phyloP scores from a whole-genome alignment of 2,797 vertebrate genomes.

The Sebastes ruberrimus region DNA sequence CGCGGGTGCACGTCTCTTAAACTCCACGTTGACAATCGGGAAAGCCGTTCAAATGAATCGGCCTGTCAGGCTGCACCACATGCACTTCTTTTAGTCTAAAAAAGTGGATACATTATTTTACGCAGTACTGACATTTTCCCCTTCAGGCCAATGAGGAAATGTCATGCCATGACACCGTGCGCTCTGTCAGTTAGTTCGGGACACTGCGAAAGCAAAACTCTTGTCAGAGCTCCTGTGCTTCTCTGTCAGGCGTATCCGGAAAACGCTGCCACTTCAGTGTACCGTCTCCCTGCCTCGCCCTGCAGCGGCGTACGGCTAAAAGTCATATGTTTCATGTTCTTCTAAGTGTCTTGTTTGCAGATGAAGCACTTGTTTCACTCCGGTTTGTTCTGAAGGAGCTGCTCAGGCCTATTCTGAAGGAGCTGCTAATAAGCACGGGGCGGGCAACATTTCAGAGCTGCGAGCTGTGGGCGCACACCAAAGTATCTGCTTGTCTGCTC shows the following conservation, averaged over 20 bases:
- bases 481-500: conserved; percentile 58
- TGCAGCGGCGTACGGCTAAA: background rate
- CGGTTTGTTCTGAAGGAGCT: background rate
- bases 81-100: conserved; percentile 29
- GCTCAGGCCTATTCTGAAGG: background rate
- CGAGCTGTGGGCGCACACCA: conserved; percentile 17
- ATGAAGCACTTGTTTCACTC: conserved; percentile 3
- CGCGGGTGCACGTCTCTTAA: background rate
- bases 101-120: conserved; percentile 25
- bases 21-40: conserved; percentile 24
- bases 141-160: conserved; percentile 41
- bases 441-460: conserved; percentile 27
- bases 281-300: background rate
- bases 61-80: conserved; percentile 49
- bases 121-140: conserved; percentile 45
- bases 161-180: conserved; percentile 44
- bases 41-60: conserved; percentile 26
- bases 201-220: conserved; percentile 42
- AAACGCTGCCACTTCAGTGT: conserved; percentile 16
- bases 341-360: background rate
- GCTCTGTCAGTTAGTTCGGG: conserved; percentile 35
- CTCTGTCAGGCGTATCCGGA: conserved; percentile 3
- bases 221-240: conserved; percentile 33
- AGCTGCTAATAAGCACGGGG: conserved; percentile 16
- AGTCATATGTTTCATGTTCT: conserved; percentile 19